Base-by-base conservation (phyloP, 2,888 invertebrate species). In the Ornithoptera alexandrae region DNA sequence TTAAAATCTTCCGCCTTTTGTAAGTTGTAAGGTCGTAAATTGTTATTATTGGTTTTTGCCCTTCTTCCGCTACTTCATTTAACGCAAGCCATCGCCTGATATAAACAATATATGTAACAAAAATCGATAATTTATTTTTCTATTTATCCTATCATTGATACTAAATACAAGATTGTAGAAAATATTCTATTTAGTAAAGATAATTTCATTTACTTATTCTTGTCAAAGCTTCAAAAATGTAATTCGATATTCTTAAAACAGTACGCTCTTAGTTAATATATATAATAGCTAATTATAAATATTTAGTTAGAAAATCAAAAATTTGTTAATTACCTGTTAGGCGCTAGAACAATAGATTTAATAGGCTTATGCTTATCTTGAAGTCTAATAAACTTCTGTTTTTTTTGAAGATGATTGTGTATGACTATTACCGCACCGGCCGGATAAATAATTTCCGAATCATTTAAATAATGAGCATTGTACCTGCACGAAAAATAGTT, bases 361-460 rank as follows among this genome's bases (percentile, higher is more conserved):
- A 95, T 93, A 61, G 93, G 91, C 75, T 93, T 93, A 67, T 94
- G 94, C 78, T 95, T 95, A 65, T 95, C 95, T 56, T 94, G 92
- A 36, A 96, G 87, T 75, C 94, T 93, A 65, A 97, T 95, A 78
- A 95, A 95, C 78, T 94, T 94, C 81, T 97, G 97, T 74, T 94
- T 95, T 79, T 95, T 95, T 76, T 94, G 94, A 10, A 94, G 90
- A 82, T 94, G 94, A 82, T 97, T 95, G 78, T 97, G 96, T 71
- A 97, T 92, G 0, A 95, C 94, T 64, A 97, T 87, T 1, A 96
- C 95, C 65, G 95, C 95, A 66, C 97, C 97, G 46, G 96, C 96
- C 0, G 97, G 96, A 85, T 97, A 97, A 64, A 97, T 90, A 57
- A 97, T 93, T 80, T 97, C 97, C 39, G 95, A 94, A 79, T 96